These are phyloP conservation scores for Pelagia noctiluca DNA, from an alignment of 30 jellyfish, hydroid and myxozoan species.

Conservation along the genomic window DNA sequence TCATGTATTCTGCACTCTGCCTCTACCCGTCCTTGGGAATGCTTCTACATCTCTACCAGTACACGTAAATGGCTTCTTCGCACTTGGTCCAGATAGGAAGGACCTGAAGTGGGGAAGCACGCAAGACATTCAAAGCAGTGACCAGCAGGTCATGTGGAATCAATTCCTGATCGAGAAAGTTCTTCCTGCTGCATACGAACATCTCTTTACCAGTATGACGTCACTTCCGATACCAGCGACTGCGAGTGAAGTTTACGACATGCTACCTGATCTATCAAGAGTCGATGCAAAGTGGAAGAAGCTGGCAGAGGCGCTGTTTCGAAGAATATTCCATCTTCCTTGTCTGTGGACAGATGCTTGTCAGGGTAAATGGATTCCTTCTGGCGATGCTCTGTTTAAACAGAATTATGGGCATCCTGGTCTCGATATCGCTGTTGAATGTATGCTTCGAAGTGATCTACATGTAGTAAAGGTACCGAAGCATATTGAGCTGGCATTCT, in stretches of 20 bases:
- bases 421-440: slow-evolving; percentile 5
- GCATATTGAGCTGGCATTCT: slow-evolving; percentile 8
- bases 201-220: slow-evolving; percentile 1
- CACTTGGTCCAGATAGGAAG: slow-evolving; percentile 73
- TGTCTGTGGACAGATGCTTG: slow-evolving; percentile 51
- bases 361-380: slow-evolving; percentile 31
- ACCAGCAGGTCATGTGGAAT: slow-evolving; percentile 50
- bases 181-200: slow-evolving; percentile 40
- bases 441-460: not conserved
- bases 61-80: slow-evolving; percentile 65
- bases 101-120: slow-evolving; percentile 64
- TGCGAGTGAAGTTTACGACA: slow-evolving; percentile 7
- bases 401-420: not conserved
- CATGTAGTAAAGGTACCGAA: slow-evolving; percentile 16
- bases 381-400: not conserved
- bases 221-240: not conserved
- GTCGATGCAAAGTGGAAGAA: slow-evolving; percentile 54
- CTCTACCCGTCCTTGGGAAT: slow-evolving; percentile 37
- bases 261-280: slow-evolving; percentile 22
- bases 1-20: slow-evolving; percentile 58
- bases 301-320: slow-evolving; percentile 17
- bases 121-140: slow-evolving; percentile 21
- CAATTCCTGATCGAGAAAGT: slow-evolving; percentile 26
- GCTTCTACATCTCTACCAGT: slow-evolving; percentile 54
- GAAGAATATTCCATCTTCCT: not conserved